Evolutionary conservation across 2,113 vertebrate genomes (phyloP).

Genomic region (Brienomyrus brachyistius): DNA sequence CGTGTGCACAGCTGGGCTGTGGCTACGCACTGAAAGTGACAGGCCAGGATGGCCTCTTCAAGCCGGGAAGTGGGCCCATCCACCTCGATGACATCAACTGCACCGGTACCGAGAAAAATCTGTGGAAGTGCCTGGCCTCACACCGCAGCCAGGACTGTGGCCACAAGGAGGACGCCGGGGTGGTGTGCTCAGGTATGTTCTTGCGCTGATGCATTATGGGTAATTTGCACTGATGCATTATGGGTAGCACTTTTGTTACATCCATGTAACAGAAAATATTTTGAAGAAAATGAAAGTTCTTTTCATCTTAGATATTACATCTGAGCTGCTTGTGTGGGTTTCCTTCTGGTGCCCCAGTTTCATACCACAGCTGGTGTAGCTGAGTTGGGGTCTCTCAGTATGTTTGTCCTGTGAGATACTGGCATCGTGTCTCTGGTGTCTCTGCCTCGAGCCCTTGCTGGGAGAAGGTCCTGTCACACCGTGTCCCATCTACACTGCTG

Average conservation of each 20-base stretch:
- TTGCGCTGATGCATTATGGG: background rate
- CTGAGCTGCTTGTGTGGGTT: background rate
- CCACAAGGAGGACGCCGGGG: conserved; percentile 63
- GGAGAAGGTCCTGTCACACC: background rate
- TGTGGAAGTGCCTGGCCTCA: conserved; percentile 50
- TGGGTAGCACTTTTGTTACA: too few species aligned
- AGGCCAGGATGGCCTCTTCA: conserved; percentile 43
- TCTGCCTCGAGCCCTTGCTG: background rate
- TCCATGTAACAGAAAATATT: background rate
- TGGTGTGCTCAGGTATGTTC: conserved; percentile 59
- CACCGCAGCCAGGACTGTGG: conserved; percentile 45
- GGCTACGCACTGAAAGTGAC: conserved; percentile 52
- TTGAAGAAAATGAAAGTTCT: background rate
- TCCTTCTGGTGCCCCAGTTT: background rate
- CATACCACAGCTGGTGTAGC: background rate
- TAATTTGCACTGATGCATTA: background rate
- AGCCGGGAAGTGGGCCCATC: conserved; percentile 46
- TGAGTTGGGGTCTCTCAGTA: background rate
- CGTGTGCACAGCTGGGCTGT: conserved; percentile 56
- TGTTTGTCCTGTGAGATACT: background rate
- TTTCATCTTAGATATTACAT: background rate
- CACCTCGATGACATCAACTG: conserved; percentile 58
- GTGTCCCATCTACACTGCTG: too few species aligned
- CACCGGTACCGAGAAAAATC: conserved; percentile 47
- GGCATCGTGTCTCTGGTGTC: background rate